These are phyloP conservation scores for Tetragonisca angustula DNA, from an alignment of 2,888 invertebrate species.

Conservation along the genomic window DNA sequence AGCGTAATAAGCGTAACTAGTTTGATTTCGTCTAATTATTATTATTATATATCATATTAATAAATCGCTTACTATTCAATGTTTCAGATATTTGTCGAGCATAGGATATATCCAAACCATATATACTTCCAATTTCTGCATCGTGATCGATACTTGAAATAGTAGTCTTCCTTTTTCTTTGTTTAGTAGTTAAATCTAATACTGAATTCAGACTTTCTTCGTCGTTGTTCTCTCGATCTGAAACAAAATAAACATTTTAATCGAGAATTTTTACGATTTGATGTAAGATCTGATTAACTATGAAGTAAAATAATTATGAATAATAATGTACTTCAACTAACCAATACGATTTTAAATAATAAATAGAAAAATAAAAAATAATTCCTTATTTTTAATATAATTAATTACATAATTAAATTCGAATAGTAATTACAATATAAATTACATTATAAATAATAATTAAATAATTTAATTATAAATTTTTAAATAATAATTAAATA, in stretches of 20 bases:
- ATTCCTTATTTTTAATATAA: not conserved
- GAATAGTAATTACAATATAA: not conserved
- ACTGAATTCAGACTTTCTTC: conserved; percentile 23
- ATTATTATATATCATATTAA: no score
- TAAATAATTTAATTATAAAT: no score
- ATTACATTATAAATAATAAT: not conserved
- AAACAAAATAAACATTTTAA: not conserved
- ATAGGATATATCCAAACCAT: conserved; percentile 83
- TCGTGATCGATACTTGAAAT: conserved; percentile 79
- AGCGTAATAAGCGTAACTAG: no score
- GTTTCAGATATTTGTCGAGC: conserved; percentile 75
- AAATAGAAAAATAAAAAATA: not conserved
- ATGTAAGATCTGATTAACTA: no score
- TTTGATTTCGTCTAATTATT: no score
- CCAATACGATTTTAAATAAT: no score
- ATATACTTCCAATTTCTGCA: conserved; percentile 82
- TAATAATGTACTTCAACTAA: no score
- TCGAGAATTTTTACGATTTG: not conserved
- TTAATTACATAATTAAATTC: not conserved
- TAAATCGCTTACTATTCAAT: conserved; percentile 28
- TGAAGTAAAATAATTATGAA: no score
- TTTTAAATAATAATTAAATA: not conserved
- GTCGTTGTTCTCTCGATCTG: conserved; percentile 47
- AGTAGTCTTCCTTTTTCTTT: conserved; percentile 65
- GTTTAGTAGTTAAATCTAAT: conserved; percentile 1